These are phyloP conservation scores for Cephalotes varians DNA, from an alignment of 2,888 invertebrate genomes.

Conservation along the genomic window DNA sequence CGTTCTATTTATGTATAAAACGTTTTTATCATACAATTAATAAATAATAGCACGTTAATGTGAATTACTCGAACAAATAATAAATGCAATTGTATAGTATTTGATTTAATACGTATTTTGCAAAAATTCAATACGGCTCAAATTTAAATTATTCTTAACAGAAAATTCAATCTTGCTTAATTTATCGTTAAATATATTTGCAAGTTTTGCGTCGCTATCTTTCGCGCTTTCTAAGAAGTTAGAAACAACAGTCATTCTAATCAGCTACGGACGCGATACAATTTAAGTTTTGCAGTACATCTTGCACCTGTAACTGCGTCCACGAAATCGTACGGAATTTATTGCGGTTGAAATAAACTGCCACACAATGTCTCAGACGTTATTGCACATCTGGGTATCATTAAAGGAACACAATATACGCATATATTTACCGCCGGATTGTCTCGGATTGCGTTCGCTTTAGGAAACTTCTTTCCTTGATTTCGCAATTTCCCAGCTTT, in stretches of 20 bases:
- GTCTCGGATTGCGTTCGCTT: background rate
- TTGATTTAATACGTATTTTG: background rate
- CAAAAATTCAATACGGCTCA: background rate
- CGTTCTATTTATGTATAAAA: background rate
- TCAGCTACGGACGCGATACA: background rate
- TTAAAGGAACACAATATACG: slow-evolving; percentile 52
- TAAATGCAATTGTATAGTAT: background rate
- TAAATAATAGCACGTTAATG: background rate
- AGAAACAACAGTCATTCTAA: slow-evolving; percentile 5
- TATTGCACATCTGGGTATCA: slow-evolving; percentile 54
- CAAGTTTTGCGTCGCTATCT: background rate
- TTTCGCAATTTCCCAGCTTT: slow-evolving; percentile 16
- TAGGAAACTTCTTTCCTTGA: background rate
- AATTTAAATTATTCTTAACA: background rate
- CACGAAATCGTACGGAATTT: slow-evolving; percentile 54
- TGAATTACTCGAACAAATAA: background rate
- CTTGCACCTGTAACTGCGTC: slow-evolving; percentile 33
- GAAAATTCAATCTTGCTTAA: background rate
- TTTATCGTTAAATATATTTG: slow-evolving; percentile 3
- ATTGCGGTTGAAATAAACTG: slow-evolving; percentile 43
- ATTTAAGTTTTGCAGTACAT: slow-evolving; percentile 45
- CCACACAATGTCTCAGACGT: slow-evolving; percentile 26
- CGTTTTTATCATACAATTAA: background rate
- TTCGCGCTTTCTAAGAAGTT: background rate
- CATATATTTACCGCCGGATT: slow-evolving; percentile 14